Conservation (phyloP, 1,140 invertebrate genomes). For the Thaumatotibia leucotreta region DNA sequence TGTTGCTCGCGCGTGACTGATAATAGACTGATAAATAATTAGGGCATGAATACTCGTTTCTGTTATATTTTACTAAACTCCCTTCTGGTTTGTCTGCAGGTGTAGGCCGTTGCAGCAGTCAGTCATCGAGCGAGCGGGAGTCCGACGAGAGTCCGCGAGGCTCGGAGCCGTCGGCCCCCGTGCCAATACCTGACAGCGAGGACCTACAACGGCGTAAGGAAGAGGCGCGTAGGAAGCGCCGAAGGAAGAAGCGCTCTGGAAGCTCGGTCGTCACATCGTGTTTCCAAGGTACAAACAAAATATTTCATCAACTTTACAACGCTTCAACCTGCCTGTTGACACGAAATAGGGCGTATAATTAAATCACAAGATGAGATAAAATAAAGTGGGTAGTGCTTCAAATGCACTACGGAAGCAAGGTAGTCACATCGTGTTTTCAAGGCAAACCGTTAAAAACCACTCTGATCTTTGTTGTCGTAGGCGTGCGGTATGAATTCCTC, state of each 20-base stretch:
- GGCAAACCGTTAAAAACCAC: neutral
- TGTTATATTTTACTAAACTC: neutral
- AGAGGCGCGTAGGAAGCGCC: slow-evolving; percentile 89
- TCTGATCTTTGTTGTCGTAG: neutral
- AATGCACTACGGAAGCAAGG: neutral
- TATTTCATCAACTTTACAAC: no score
- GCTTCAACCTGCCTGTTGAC: no score
- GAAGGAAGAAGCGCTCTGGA: slow-evolving; percentile 92
- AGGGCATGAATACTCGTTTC: neutral
- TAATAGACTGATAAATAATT: neutral
- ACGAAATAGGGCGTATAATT: no score
- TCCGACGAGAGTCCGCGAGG: slow-evolving; percentile 47
- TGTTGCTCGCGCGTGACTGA: neutral
- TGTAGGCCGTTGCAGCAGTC: slow-evolving; percentile 74
- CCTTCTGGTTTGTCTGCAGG: slow-evolving; percentile 37
- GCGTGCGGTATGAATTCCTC: neutral
- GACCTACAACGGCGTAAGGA: slow-evolving; percentile 87
- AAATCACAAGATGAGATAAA: no score
- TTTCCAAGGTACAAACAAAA: slow-evolving; percentile 87
- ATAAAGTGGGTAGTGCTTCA: neutral
- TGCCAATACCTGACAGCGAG: slow-evolving; percentile 76
- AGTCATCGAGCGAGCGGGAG: slow-evolving; percentile 73
- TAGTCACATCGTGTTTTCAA: neutral
- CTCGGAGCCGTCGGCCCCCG: slow-evolving; percentile 65
- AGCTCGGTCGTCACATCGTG: slow-evolving; percentile 91